A percentile compares a stretch with the other conserved stretches of the same genome.
Evolutionary conservation across 2,113 vertebrate genomes (phyloP).

Genomic region (Xyrauchen texanus): DNA sequence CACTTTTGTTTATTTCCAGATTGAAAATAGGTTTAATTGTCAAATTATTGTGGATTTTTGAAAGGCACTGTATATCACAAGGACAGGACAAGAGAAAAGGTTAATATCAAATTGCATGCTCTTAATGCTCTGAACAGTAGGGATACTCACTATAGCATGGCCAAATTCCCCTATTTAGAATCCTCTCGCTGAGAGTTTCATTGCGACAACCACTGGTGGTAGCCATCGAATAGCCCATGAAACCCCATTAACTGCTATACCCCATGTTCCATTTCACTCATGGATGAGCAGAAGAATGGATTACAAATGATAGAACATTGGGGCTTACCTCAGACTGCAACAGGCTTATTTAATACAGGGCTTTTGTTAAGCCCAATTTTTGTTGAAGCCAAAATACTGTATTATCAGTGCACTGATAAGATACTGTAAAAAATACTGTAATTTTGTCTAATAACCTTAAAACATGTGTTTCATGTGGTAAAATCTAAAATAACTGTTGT

Average conservation of each 20-base stretch:
- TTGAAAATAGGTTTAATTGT: too few relatives aligned
- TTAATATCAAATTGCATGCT: conserved; percentile 17
- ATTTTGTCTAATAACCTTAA: too few relatives aligned
- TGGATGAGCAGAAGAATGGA: conserved; percentile 66
- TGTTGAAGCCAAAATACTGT: conserved; percentile 42
- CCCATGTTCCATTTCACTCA: conserved; percentile 70
- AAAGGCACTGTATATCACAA: background rate
- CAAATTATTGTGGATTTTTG: too few relatives aligned
- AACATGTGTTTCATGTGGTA: background rate
- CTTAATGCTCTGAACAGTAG: conserved; percentile 17
- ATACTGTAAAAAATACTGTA: background rate
- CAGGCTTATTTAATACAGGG: conserved; percentile 55
- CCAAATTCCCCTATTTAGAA: conserved; percentile 44
- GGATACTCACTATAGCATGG: conserved; percentile 40
- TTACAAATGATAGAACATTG: conserved; percentile 54
- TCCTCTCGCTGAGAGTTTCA: conserved; percentile 67
- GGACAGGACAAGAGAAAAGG: background rate
- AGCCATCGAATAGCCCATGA: conserved; percentile 73
- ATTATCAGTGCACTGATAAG: conserved; percentile 14
- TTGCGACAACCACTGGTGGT: conserved; percentile 66
- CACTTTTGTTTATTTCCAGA: too few relatives aligned
- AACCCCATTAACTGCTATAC: conserved; percentile 71
- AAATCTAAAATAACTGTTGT: background rate
- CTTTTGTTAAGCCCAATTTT: conserved; percentile 54
- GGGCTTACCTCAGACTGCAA: conserved; percentile 37